Evolutionary conservation across 2,113 vertebrate species (phyloP), one percentile per base, ranked within the genome.

Genomic region (Myiagra hebetior): DNA sequence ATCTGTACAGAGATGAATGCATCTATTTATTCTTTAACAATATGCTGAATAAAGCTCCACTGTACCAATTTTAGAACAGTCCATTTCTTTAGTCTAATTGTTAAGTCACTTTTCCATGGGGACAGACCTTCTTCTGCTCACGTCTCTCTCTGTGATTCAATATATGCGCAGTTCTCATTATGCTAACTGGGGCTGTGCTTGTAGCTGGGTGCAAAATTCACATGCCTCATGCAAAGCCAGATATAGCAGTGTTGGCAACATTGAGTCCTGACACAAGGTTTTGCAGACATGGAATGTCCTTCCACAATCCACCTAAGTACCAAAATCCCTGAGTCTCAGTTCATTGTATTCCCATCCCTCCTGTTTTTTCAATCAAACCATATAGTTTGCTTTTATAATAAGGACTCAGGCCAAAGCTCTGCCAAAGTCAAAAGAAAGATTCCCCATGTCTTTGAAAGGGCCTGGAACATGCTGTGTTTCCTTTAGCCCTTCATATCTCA

Each of bases 1-100:
- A 55, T 87, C 60, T 62, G 20, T 35, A 52, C 9, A 91, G 76
- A 87, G 53, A 75, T 53, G 74, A 87, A 68, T 78, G 11, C 56
- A 84, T 72, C 79, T 90, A 81, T 92, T 88, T 94, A 80, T 87
- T 94, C 75, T 86, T 91, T 81, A 94, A 87, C 60, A 84, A 74
- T 92, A 82, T 41, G 49, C 52, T 72, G 72, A 87, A 88, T 78
- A 92, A 88, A 93, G 80, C 82, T 91, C 83, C 89, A 89, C 52
- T 57, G 27, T 39, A 81, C 41, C 86, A 87, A 85, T 93, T 96
- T 94, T 91, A 92, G 57, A 92, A 94, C 44, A 95, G 91, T 53
- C 19, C 4, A 0, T 87, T 95, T 72, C 86, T 93, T 81, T 87
- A 86, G 59, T 76, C 42, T 91, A 93, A 93, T 91, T 64, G 47